phyloP scores from a whole-genome alignment of 2,888 invertebrate species.

The Agelastica alni region DNA sequence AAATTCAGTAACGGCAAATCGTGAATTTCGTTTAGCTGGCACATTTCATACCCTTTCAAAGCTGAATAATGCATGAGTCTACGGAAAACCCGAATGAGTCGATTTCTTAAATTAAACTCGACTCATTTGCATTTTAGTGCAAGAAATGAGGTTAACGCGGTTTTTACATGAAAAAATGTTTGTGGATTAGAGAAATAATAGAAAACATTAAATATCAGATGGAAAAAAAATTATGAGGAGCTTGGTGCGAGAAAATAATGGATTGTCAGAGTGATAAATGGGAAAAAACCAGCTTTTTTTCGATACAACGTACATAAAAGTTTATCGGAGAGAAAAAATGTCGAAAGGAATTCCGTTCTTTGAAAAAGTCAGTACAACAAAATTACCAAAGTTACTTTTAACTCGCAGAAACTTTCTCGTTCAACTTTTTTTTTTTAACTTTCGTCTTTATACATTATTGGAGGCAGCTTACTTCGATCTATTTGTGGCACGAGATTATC shows the following conservation, averaged over 20 bases:
- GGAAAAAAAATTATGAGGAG: no score
- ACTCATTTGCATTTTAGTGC: slow-evolving; percentile 7
- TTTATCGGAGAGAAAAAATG: neutral
- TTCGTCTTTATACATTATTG: neutral
- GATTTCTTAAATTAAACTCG: slow-evolving; percentile 4
- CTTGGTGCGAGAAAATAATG: no score
- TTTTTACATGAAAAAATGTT: neutral
- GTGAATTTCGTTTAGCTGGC: neutral
- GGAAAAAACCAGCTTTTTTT: neutral
- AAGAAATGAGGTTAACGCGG: neutral
- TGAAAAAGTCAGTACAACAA: neutral
- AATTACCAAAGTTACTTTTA: neutral
- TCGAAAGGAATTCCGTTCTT: neutral
- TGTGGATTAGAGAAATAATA: no score
- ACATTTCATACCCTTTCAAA: slow-evolving; percentile 9
- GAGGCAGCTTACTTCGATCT: neutral
- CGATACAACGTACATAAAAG: neutral
- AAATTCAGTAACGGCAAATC: slow-evolving; percentile 1
- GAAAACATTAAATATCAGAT: no score
- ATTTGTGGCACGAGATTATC: no score
- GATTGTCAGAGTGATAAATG: no score
- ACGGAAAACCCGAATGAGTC: slow-evolving; percentile 8
- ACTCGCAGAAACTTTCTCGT: neutral
- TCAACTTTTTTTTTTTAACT: neutral
- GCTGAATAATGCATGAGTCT: slow-evolving; percentile 14